Evolutionary conservation across 2,888 invertebrate species (phyloP).

Genomic region (Oxyteleia sp.): DNA sequence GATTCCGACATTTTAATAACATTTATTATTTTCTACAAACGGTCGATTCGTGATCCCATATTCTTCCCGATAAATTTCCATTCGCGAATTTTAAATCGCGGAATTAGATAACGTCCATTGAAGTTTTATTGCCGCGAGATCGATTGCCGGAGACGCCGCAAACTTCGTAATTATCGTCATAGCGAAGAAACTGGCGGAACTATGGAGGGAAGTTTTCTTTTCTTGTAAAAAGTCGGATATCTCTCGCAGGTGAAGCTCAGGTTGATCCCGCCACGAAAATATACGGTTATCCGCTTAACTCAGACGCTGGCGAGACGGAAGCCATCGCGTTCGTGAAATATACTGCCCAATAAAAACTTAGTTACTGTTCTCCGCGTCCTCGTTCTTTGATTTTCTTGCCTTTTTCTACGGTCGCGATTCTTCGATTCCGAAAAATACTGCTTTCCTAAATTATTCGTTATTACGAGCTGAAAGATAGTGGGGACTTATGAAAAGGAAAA

Average conservation of each 20-base stretch:
- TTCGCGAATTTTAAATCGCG: constrained; percentile 60
- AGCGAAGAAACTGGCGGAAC: constrained; percentile 35
- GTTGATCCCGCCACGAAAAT: constrained; percentile 82
- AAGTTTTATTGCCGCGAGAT: constrained; percentile 46
- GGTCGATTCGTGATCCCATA: not conserved
- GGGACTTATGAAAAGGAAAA: no score
- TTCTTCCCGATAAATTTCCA: constrained; percentile 8
- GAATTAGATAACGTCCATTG: constrained; percentile 32
- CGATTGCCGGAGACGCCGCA: constrained; percentile 38
- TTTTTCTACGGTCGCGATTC: no score
- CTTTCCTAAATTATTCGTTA: no score
- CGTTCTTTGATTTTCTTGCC: no score
- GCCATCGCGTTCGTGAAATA: constrained; percentile 84
- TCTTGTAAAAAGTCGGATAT: constrained; percentile 67
- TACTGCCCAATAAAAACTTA: constrained; percentile 86
- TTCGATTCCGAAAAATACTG: no score
- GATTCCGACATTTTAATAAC: constrained; percentile 15
- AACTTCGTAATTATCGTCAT: constrained; percentile 63
- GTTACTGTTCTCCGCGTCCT: constrained; percentile 78
- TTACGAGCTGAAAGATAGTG: no score
- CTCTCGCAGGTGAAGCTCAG: constrained; percentile 73
- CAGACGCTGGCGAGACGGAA: constrained; percentile 86
- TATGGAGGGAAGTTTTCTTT: constrained; percentile 52
- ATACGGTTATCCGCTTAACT: constrained; percentile 86
- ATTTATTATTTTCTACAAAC: not conserved